Conservation (phyloP, 1,140 invertebrate species). For the Drosophila lacteicornis region DNA sequence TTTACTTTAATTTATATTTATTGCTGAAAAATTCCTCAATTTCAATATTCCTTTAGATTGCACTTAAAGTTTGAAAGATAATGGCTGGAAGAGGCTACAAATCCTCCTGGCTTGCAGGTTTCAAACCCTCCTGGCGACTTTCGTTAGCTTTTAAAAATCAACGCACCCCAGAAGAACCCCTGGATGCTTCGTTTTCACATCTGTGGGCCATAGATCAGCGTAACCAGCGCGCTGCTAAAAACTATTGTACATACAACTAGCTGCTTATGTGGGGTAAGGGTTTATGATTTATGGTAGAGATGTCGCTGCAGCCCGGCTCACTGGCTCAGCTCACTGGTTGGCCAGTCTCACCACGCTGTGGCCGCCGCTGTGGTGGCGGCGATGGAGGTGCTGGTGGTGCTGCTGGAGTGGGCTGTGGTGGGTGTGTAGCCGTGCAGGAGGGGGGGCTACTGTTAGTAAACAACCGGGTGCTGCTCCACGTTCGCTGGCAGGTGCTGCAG, state of each 20-base stretch:
- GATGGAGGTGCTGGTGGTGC: slow-evolving; percentile 37
- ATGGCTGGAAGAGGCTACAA: neutral
- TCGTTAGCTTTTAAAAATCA: neutral
- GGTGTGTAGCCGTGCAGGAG: slow-evolving; percentile 70
- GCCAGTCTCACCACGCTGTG: slow-evolving; percentile 59
- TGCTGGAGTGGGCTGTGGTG: slow-evolving; percentile 43
- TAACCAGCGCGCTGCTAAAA: slow-evolving; percentile 70
- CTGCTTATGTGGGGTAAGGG: slow-evolving; percentile 61
- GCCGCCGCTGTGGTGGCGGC: slow-evolving; percentile 39
- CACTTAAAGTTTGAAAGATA: neutral
- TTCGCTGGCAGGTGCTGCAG: slow-evolving; percentile 81
- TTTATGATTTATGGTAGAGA: slow-evolving; percentile 23
- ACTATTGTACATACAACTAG: slow-evolving; percentile 72
- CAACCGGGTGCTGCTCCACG: slow-evolving; percentile 83
- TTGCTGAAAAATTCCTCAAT: neutral
- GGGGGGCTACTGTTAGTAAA: slow-evolving; percentile 84
- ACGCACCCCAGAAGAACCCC: slow-evolving; percentile 17
- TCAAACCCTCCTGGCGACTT: neutral
- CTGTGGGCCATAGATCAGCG: slow-evolving; percentile 32
- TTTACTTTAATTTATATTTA: neutral
- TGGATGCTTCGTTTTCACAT: slow-evolving; percentile 9
- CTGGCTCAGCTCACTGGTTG: slow-evolving; percentile 28
- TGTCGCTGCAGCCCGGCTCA: slow-evolving; percentile 41
- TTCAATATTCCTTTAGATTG: neutral
- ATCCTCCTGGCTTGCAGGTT: neutral